A percentile compares a stretch with the other conserved stretches of the same genome.
phyloP scores from a whole-genome alignment of 1,140 invertebrate species.

The Scaptomyza hsui region DNA sequence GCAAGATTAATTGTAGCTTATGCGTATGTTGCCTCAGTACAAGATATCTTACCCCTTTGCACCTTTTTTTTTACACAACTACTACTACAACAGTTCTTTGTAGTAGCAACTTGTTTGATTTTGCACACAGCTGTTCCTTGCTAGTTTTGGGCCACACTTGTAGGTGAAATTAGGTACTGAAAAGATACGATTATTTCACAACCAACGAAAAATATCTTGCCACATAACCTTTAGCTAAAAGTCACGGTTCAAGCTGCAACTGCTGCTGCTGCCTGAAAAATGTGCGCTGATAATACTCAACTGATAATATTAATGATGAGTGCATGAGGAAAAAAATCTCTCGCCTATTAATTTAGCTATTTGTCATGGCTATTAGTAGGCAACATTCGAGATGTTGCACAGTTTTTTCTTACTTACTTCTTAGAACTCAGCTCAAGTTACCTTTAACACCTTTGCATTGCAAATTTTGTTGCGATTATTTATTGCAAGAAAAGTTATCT shows the following conservation, averaged over 20 bases:
- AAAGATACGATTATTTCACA: constrained; percentile 25
- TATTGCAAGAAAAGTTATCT: constrained; percentile 54
- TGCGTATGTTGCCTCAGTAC: constrained; percentile 47
- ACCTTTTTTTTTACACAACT: too few species aligned
- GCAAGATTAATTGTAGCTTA: constrained; percentile 78
- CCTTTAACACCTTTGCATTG: constrained; percentile 51
- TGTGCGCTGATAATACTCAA: constrained; percentile 64
- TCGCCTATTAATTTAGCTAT: constrained; percentile 69
- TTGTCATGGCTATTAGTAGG: constrained; percentile 70
- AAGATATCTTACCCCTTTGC: constrained; percentile 5
- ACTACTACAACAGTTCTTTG: constrained; percentile 26
- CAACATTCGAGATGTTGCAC: constrained; percentile 36
- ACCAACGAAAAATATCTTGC: constrained; percentile 22
- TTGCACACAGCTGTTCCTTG: constrained; percentile 53
- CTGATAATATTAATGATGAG: constrained; percentile 77
- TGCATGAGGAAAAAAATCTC: constrained; percentile 31
- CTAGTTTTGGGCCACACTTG: constrained; percentile 17
- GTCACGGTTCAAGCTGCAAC: constrained; percentile 54
- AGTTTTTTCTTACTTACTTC: constrained; percentile 10
- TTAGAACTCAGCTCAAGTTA: constrained; percentile 20
- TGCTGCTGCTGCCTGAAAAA: constrained; percentile 45
- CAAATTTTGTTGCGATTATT: constrained; percentile 50
- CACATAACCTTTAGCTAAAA: constrained; percentile 59
- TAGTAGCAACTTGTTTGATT: constrained; percentile 75
- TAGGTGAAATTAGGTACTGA: constrained; percentile 45